A percentile compares a stretch with the other conserved stretches of the same genome.
Conservation (phyloP, 2,797 vertebrate genomes). For the Selene dorsalis region DNA sequence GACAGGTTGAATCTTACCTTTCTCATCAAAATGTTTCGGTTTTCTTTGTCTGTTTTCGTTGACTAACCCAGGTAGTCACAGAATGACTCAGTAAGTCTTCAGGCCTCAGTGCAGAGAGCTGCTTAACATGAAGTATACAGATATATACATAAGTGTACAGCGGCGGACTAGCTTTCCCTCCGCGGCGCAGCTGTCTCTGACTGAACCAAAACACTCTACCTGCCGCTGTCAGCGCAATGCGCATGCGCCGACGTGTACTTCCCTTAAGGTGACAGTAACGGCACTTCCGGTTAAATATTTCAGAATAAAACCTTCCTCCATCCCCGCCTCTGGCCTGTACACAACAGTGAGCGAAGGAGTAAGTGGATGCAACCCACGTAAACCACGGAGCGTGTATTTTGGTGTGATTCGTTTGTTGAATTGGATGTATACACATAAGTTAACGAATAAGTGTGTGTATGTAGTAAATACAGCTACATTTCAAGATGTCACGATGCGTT, state of each 20-base stretch:
- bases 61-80: neutral
- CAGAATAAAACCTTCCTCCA: conserved; percentile 52
- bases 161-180: neutral
- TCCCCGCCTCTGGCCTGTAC: too few relatives aligned
- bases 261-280: neutral
- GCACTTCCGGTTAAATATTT: conserved; percentile 41
- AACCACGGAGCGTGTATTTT: too few relatives aligned
- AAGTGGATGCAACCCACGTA: too few relatives aligned
- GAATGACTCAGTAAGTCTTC: neutral
- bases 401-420: too few relatives aligned
- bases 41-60: neutral
- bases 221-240: neutral
- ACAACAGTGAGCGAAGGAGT: too few relatives aligned
- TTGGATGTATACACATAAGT: too few relatives aligned
- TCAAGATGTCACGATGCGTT: too few relatives aligned
- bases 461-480: too few relatives aligned
- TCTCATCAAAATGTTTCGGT: conserved; percentile 44
- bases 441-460: too few relatives aligned
- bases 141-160: neutral
- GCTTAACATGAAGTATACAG: accelerated
- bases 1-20: conserved; percentile 47
- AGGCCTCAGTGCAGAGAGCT: neutral
- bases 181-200: neutral
- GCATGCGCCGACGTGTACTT: conserved; percentile 45
- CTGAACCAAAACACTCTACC: conserved; percentile 4